phyloP scores from a whole-genome alignment of 2,113 vertebrate genomes.

The Pontoporia blainvillei region DNA sequence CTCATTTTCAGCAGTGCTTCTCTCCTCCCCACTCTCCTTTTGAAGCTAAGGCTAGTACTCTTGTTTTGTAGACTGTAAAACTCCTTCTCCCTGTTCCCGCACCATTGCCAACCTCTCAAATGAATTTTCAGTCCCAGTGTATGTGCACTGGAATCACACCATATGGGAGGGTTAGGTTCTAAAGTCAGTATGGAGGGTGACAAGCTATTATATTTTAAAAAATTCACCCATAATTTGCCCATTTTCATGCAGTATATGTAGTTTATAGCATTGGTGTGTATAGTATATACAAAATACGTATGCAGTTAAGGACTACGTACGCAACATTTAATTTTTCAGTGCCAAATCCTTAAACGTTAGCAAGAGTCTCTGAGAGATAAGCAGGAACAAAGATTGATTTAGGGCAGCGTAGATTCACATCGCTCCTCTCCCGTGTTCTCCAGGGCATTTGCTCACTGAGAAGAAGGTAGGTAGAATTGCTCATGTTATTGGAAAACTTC shows the following conservation, averaged over 20 bases:
- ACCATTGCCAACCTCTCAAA: background rate
- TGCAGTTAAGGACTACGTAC: background rate
- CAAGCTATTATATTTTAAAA: background rate
- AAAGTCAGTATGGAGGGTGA: background rate
- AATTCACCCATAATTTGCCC: background rate
- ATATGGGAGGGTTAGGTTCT: background rate
- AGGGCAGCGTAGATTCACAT: background rate
- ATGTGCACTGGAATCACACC: background rate
- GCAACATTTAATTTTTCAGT: background rate
- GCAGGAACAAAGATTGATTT: background rate
- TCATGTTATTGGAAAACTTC: background rate
- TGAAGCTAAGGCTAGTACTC: background rate
- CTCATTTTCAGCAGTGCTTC: background rate
- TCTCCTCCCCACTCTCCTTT: background rate
- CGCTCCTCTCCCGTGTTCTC: background rate
- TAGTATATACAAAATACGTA: background rate
- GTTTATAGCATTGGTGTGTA: background rate
- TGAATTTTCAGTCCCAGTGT: background rate
- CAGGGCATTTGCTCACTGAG: background rate
- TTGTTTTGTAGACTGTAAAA: background rate
- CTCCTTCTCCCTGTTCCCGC: background rate
- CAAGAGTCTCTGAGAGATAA: background rate
- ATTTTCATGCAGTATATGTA: background rate
- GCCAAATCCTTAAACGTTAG: background rate
- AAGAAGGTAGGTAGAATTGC: background rate